Evolutionary conservation across 2,113 vertebrate species (phyloP).

Genomic region (Asarcornis scutulata): DNA sequence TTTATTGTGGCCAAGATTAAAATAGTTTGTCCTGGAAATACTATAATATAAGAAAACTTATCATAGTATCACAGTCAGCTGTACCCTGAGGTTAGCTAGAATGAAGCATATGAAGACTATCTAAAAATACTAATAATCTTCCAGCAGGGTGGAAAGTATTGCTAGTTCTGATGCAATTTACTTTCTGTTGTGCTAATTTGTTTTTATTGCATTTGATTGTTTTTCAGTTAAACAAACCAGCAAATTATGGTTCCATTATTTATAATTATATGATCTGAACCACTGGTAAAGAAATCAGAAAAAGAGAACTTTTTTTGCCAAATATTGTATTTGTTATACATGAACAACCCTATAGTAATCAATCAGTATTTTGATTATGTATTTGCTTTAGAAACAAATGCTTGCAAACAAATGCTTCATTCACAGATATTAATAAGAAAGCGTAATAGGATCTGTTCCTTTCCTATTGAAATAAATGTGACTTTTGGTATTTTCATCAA

Average conservation of each 20-base stretch:
- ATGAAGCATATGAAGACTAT: background rate
- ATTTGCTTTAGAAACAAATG: slow-evolving; percentile 26
- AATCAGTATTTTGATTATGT: background rate
- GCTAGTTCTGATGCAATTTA: background rate
- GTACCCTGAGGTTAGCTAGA: background rate
- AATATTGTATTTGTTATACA: background rate
- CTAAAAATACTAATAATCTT: background rate
- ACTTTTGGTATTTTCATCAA: background rate
- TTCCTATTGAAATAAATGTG: background rate
- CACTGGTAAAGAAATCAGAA: background rate
- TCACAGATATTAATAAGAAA: background rate
- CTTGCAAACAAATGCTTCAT: slow-evolving; percentile 9
- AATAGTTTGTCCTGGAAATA: slow-evolving; percentile 28
- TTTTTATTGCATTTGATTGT: background rate
- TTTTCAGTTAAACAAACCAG: background rate
- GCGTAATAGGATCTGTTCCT: background rate
- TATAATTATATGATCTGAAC: background rate
- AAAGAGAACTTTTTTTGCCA: background rate
- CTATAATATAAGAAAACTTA: background rate
- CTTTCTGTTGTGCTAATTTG: background rate
- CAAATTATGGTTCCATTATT: background rate
- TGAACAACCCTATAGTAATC: background rate
- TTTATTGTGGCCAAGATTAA: slow-evolving; percentile 31
- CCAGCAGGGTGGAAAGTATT: background rate
- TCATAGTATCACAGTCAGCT: background rate